Evolutionary conservation across 2,797 vertebrate species (phyloP).

Genomic region (Cephalopachus bancanus): DNA sequence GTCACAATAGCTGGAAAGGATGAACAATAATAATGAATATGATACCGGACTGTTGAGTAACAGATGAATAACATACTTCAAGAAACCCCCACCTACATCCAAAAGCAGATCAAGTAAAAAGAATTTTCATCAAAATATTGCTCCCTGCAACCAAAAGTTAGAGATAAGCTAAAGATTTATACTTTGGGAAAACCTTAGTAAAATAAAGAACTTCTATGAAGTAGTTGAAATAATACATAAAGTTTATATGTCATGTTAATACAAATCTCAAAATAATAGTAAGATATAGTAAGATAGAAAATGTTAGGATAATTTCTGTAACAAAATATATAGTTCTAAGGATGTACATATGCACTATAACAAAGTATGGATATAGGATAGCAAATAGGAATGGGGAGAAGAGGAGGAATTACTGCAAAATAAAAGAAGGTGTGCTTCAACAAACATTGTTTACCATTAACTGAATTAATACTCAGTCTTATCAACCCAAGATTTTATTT

Average conservation of each 20-base stretch:
- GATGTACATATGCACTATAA: neutral
- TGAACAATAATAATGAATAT: neutral
- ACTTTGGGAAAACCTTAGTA: neutral
- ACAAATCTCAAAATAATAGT: neutral
- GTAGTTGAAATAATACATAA: neutral
- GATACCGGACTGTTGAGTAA: neutral
- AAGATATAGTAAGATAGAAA: neutral
- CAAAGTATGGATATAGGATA: neutral
- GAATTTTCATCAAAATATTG: neutral
- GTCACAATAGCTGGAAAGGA: neutral
- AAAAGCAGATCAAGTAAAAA: no score
- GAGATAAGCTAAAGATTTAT: neutral
- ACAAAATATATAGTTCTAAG: neutral
- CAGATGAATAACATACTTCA: neutral
- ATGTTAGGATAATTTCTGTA: neutral
- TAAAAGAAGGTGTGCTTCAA: no score
- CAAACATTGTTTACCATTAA: neutral
- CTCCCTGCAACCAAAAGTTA: neutral
- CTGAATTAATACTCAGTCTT: no score
- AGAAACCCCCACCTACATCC: neutral
- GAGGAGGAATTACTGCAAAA: neutral
- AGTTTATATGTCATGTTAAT: neutral
- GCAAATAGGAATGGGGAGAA: rapidly evolving
- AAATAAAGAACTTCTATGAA: neutral
- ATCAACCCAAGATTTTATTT: no score